Base-by-base conservation (phyloP, 2,888 invertebrate genomes). In the Clivina fossor region DNA sequence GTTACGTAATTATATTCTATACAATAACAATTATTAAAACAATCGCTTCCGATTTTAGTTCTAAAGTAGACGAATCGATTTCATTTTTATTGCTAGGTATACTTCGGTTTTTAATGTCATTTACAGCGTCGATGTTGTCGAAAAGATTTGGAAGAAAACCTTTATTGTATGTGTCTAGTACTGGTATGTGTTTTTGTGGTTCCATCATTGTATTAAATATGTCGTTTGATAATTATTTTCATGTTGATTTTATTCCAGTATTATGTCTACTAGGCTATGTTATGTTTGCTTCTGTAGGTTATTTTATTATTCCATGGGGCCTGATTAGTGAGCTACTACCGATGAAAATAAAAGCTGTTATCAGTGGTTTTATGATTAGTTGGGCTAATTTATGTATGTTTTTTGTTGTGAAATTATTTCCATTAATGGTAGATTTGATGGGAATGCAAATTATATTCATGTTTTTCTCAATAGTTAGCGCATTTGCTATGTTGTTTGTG, bases 231-330 rank as follows among this genome's bases (percentile, higher is more conserved):
- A 9, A 15, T 9, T 26, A 11, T 28, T 44, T 30, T 3, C 5
- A 11, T 30, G 11, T 48, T 15, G 37, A 37, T 22, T 67, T 2
- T 13, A 11, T 37, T 8, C 48, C 48, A 4, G 4, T 37, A 4
- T 32, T 48, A 30, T 75, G 76, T 46, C 68, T 80, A 5, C 66
- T 80, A 13, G 69, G 74, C 4, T 81, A 79, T 65, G 77, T 80
- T 4, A 76, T 76, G 57, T 76, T 76, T 59, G 76, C 80, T 61
- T 74, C 79, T 0, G 61, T 81, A 5, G 81, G 81, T 1, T 75
- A 78, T 62, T 65, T 79, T 47, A 77, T 79, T 4, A 79, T 82
- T 51, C 82, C 82, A 1, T 82, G 82, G 82, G 78, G 80, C 2
- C 63, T 82, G 18, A 78, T 80, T 16, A 71, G 73, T 1, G 80